These are phyloP conservation scores for Peribatodes rhomboidaria DNA, from an alignment of 2,888 invertebrate genomes.

Conservation along the genomic window DNA sequence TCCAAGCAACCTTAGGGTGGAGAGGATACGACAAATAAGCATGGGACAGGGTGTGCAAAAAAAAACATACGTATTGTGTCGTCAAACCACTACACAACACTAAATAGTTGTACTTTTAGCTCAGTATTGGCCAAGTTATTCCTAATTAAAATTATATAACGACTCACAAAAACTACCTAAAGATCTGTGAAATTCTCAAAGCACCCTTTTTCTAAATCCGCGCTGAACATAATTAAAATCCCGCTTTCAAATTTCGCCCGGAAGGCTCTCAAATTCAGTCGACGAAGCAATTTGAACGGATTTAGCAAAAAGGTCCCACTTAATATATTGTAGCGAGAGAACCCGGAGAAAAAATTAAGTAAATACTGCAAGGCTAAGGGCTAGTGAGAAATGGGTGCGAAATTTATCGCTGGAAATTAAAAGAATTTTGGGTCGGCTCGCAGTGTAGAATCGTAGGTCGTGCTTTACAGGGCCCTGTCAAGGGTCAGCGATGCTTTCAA, in stretches of 20 bases:
- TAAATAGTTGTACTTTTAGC: neutral
- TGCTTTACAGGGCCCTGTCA: constrained; percentile 16
- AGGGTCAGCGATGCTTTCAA: constrained; percentile 14
- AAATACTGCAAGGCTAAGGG: constrained; percentile 61
- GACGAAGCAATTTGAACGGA: constrained; percentile 68
- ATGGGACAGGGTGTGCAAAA: no score
- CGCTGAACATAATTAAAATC: constrained; percentile 59
- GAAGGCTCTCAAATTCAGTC: constrained; percentile 56
- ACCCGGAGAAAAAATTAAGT: constrained; percentile 60
- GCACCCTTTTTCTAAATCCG: constrained; percentile 56
- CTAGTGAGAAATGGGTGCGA: constrained; percentile 62
- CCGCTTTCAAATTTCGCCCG: constrained; percentile 55
- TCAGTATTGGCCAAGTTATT: constrained; percentile 2
- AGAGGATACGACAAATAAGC: no score
- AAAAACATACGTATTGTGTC: no score
- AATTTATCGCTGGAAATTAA: constrained; percentile 61
- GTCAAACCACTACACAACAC: neutral
- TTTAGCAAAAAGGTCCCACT: constrained; percentile 68
- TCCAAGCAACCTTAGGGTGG: no score
- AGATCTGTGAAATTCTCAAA: constrained; percentile 36
- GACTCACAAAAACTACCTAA: constrained; percentile 26
- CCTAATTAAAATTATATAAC: constrained; percentile 20
- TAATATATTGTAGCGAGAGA: constrained; percentile 68
- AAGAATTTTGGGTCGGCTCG: constrained; percentile 36
- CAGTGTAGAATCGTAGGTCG: constrained; percentile 1